Conservation (phyloP, 2,113 vertebrate genomes). For the Chitala chitala region DNA sequence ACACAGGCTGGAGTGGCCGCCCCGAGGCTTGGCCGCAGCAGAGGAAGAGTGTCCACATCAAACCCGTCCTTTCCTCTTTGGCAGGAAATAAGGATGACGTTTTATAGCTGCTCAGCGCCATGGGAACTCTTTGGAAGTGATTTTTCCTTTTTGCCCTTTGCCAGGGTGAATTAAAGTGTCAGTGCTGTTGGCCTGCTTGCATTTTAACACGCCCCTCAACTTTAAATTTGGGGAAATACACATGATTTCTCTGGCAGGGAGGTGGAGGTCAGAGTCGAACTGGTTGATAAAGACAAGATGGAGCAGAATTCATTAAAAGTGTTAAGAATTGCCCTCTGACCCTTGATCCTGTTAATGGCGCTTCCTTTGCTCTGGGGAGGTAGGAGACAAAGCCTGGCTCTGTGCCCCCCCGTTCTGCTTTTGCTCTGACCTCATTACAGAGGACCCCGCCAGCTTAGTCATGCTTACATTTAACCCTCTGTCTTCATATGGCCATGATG, state of each 20-base stretch:
- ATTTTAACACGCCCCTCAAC: not conserved
- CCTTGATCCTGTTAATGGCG: not conserved
- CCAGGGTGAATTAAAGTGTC: not conserved
- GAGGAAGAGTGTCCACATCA: conserved; percentile 13
- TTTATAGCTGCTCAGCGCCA: not conserved
- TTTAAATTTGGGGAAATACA: no score
- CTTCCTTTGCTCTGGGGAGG: not conserved
- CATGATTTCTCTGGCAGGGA: not conserved
- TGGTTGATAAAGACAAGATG: not conserved
- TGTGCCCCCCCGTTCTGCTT: not conserved
- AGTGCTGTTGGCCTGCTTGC: not conserved
- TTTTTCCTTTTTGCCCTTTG: not conserved
- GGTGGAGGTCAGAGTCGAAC: not conserved
- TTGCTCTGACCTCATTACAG: conserved; percentile 9
- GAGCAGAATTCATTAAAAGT: not conserved
- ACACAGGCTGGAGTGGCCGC: conserved; percentile 38
- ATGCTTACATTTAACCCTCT: conserved; percentile 16
- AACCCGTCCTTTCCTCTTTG: conserved; percentile 25
- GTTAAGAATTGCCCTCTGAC: not conserved
- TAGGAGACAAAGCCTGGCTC: not conserved
- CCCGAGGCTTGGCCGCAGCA: conserved; percentile 13
- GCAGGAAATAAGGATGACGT: conserved; percentile 31
- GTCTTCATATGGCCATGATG: conserved; percentile 12
- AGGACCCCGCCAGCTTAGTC: not conserved
- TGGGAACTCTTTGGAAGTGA: not conserved